Percentiles rank a stretch among this genome's conserved stretches.
These are phyloP conservation scores for Trichogramma pretiosum DNA, from an alignment of 1,140 invertebrate species.

Conservation along the genomic window DNA sequence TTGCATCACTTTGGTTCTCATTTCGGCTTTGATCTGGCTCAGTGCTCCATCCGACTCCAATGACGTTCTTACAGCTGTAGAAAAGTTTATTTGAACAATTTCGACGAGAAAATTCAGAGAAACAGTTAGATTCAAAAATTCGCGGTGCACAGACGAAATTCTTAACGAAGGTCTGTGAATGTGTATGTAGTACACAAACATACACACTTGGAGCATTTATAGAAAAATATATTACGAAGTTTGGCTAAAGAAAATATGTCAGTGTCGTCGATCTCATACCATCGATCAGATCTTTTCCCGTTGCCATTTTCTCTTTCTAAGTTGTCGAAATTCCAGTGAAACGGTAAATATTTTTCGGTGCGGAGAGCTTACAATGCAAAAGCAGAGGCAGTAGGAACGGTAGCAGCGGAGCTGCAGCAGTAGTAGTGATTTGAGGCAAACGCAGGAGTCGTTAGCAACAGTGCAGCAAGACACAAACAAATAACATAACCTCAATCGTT, in stretches of 20 bases:
- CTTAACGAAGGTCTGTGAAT: background rate
- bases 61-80: conserved; percentile 39
- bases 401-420: background rate
- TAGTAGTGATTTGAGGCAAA: conserved; percentile 1
- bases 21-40: conserved; percentile 39
- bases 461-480: background rate
- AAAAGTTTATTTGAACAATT: conserved; percentile 1
- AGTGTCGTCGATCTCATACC: too few relatives aligned
- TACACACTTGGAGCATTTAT: background rate
- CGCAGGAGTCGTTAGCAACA: conserved; percentile 8
- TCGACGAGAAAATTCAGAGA: background rate
- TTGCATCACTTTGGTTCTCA: conserved; percentile 41
- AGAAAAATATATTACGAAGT: conserved; percentile 6
- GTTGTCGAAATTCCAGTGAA: background rate
- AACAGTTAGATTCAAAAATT: background rate
- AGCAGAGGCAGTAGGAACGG: background rate
- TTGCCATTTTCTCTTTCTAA: conserved; percentile 27
- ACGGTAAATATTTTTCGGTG: background rate
- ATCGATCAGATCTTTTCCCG: conserved; percentile 40
- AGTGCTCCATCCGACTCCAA: conserved; percentile 39
- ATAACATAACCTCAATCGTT: background rate
- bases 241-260: conserved; percentile 6
- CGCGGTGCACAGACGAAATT: background rate
- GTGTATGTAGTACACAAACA: background rate
- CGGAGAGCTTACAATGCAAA: too few relatives aligned